Percentiles rank a stretch among this genome's conserved stretches.
These are phyloP conservation scores for Thumatha senex DNA, from an alignment of 2,888 invertebrate genomes.

Conservation along the genomic window DNA sequence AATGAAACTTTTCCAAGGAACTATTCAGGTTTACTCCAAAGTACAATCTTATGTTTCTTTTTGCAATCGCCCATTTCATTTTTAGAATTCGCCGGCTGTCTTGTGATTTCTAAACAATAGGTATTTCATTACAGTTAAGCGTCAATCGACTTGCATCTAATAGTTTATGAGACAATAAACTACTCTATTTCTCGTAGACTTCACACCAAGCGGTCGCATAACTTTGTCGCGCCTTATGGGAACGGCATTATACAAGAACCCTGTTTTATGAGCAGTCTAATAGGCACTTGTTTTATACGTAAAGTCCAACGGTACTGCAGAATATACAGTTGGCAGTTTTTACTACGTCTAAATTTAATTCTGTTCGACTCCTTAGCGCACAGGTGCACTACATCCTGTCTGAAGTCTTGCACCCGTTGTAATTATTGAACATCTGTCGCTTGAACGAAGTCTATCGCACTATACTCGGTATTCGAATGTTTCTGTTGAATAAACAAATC, in stretches of 20 bases:
- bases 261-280: slow-evolving; percentile 4
- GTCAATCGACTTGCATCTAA: not conserved
- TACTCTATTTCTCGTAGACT: not conserved
- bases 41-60: too few relatives aligned
- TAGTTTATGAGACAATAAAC: not conserved
- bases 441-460: slow-evolving; percentile 24
- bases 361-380: slow-evolving; percentile 53
- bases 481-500: slow-evolving; percentile 21
- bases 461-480: slow-evolving; percentile 11
- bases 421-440: slow-evolving; percentile 73
- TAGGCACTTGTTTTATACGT: slow-evolving; percentile 9
- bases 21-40: too few relatives aligned
- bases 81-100: not conserved
- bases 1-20: too few relatives aligned
- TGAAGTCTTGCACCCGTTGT: slow-evolving; percentile 54
- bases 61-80: too few relatives aligned
- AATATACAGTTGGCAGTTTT: slow-evolving; percentile 48
- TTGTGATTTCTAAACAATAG: too few relatives aligned
- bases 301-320: slow-evolving; percentile 13
- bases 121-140: too few relatives aligned
- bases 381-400: slow-evolving; percentile 79
- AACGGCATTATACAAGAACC: slow-evolving; percentile 2
- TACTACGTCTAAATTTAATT: slow-evolving; percentile 57
- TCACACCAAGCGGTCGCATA: slow-evolving; percentile 4
- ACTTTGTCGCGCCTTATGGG: slow-evolving; percentile 7